Conservation (phyloP, 1,140 invertebrate species). For the Gonioctena quinquepunctata region DNA sequence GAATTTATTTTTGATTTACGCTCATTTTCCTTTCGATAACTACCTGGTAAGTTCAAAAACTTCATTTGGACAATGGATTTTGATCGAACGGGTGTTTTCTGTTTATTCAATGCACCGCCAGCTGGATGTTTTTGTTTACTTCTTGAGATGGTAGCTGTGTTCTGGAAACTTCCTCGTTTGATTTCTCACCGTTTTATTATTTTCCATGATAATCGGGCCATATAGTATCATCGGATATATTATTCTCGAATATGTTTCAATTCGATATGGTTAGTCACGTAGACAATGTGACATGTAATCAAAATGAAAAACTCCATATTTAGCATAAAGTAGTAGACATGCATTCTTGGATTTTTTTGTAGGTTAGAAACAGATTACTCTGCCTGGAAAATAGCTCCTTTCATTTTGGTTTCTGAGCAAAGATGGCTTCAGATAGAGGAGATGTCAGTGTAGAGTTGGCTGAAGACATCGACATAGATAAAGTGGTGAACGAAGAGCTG, state of each 20-base stretch:
- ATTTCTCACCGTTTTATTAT: neutral
- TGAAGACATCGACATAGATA: constrained; percentile 29
- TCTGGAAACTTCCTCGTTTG: neutral
- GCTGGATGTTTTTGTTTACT: constrained; percentile 19
- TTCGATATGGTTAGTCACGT: constrained; percentile 6
- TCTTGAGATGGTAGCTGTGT: neutral
- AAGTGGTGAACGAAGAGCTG: constrained; percentile 35
- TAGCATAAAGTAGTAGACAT: neutral
- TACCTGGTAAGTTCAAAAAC: neutral
- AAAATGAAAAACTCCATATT: neutral
- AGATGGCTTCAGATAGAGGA: constrained; percentile 31
- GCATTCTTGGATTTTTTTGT: too few relatives aligned
- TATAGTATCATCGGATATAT: neutral
- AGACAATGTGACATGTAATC: constrained; percentile 3
- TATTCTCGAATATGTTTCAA: neutral
- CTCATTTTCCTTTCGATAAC: neutral
- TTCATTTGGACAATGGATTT: neutral
- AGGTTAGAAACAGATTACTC: too few relatives aligned
- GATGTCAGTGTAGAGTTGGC: constrained; percentile 14
- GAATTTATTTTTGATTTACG: neutral
- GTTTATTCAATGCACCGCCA: neutral
- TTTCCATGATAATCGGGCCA: neutral
- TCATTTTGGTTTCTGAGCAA: neutral
- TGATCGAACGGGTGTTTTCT: neutral
- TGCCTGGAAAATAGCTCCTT: too few relatives aligned